Evolutionary conservation across 2,113 vertebrate genomes (phyloP).

Genomic region (Gymnogyps californianus): DNA sequence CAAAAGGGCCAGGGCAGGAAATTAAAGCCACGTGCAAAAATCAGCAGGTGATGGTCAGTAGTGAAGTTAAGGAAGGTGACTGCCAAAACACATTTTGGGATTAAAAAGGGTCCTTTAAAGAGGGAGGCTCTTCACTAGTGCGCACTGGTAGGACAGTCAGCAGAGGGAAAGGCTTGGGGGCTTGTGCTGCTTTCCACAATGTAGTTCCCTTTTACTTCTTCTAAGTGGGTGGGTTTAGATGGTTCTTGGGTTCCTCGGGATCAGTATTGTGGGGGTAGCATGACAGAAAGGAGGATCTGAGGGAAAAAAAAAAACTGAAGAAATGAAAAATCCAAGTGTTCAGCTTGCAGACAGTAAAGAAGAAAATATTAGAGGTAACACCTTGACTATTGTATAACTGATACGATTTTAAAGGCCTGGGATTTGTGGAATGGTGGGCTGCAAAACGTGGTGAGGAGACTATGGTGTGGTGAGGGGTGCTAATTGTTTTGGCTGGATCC

Average conservation of each 20-base stretch:
- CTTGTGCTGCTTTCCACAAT: background rate
- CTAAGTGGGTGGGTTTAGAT: background rate
- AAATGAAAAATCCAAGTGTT: background rate
- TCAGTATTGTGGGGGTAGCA: background rate
- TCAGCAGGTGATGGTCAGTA: background rate
- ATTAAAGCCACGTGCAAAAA: background rate
- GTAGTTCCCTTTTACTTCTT: background rate
- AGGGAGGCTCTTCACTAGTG: accelerated
- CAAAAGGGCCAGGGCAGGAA: background rate
- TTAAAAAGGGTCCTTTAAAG: background rate
- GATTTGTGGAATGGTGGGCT: background rate
- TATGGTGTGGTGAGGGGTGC: background rate
- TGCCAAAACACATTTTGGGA: background rate
- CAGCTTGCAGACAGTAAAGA: background rate
- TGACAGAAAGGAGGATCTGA: background rate
- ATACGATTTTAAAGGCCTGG: background rate
- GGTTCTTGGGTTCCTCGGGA: background rate
- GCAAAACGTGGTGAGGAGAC: background rate
- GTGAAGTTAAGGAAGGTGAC: background rate
- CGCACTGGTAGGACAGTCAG: background rate
- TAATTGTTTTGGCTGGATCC: background rate
- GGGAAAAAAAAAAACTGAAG: background rate
- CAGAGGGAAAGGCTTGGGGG: background rate
- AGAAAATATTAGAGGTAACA: background rate
- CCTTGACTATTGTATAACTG: background rate